Evolutionary conservation across 2,113 vertebrate genomes (phyloP).

Genomic region (Cromileptes altivelis): DNA sequence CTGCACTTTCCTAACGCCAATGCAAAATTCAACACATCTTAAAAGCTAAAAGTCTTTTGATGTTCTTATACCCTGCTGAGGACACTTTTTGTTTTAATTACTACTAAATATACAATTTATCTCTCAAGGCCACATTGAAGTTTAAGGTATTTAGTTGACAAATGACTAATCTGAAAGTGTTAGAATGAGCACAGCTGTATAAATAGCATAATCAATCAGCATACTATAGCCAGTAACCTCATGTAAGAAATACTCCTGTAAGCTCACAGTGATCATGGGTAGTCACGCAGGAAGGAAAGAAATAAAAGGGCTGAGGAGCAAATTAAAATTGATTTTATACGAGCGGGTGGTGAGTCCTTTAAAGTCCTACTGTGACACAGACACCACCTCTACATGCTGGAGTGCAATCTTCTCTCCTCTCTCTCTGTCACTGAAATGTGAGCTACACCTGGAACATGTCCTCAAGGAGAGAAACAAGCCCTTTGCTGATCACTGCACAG

Average conservation of each 20-base stretch:
- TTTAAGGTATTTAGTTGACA: not conserved
- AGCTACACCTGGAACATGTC: conserved; percentile 66
- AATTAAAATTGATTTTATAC: conserved; percentile 22
- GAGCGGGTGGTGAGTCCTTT: conserved; percentile 15
- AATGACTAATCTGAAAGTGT: conserved; percentile 10
- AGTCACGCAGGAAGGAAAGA: not conserved
- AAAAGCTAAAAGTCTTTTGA: conserved; percentile 42
- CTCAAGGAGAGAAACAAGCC: conserved; percentile 67
- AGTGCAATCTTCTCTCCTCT: conserved; percentile 27
- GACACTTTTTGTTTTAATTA: conserved; percentile 27
- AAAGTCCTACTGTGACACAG: conserved; percentile 26
- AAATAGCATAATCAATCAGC: not conserved
- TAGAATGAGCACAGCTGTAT: not conserved
- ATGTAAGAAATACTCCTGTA: conserved; percentile 13
- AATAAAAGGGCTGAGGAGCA: conserved; percentile 2
- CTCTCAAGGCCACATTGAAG: not conserved
- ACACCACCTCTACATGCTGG: conserved; percentile 16
- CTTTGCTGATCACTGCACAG: conserved; percentile 66
- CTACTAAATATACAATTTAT: conserved; percentile 38
- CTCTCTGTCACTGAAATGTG: conserved; percentile 52
- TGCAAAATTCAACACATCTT: conserved; percentile 61
- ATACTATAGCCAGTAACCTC: conserved; percentile 1
- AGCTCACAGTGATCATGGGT: conserved; percentile 1
- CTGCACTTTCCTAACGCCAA: conserved; percentile 42
- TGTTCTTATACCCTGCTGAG: conserved; percentile 37